These are phyloP conservation scores for Cryptotermes secundus DNA, from an alignment of 1,140 invertebrate species.

Conservation along the genomic window DNA sequence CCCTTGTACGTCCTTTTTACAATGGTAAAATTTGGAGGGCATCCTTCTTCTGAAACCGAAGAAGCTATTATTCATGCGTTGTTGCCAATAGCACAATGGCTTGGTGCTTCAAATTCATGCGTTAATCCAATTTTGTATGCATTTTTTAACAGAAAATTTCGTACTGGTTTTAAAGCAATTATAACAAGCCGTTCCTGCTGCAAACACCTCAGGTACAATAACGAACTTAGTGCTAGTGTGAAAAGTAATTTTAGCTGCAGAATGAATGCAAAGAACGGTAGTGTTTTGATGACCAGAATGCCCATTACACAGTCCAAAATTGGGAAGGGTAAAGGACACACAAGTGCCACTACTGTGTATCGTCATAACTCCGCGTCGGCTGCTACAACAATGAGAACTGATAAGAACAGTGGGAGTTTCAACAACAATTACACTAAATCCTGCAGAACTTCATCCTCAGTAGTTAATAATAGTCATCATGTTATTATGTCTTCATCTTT, in stretches of 20 bases:
- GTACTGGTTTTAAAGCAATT: conserved; percentile 59
- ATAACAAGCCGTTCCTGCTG: conserved; percentile 45
- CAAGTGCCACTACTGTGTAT: background rate
- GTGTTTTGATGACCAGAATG: background rate
- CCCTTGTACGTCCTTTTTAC: conserved; percentile 60
- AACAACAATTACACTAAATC: background rate
- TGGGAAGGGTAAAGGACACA: no score
- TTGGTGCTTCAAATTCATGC: conserved; percentile 56
- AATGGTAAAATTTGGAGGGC: conserved; percentile 49
- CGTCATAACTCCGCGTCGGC: background rate
- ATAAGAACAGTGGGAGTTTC: background rate
- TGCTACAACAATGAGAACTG: background rate
- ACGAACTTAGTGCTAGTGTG: conserved; percentile 10
- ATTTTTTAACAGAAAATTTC: conserved; percentile 66
- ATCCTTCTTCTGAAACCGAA: conserved; percentile 38
- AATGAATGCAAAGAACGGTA: background rate
- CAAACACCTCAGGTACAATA: conserved; percentile 41
- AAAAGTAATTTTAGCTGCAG: conserved; percentile 13
- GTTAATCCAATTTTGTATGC: conserved; percentile 62
- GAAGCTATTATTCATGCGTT: conserved; percentile 48
- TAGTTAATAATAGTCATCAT: background rate
- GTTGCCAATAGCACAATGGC: conserved; percentile 64
- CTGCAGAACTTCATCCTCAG: background rate
- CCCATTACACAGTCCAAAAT: no score
- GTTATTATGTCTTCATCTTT: background rate